These are phyloP conservation scores for Okapia johnstoni DNA, from an alignment of 2,113 vertebrate species.

Conservation along the genomic window DNA sequence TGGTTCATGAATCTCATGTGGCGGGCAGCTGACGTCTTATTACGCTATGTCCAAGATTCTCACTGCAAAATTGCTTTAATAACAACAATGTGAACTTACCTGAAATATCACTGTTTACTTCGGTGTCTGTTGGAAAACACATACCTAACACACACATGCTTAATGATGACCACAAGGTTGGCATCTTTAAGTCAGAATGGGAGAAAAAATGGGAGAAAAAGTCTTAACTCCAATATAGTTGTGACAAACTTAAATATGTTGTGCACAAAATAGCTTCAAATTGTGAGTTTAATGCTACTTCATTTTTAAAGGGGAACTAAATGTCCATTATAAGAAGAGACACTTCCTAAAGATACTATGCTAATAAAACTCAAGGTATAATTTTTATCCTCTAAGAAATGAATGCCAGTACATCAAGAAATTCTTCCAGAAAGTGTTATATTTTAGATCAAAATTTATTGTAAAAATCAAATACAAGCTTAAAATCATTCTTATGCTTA, in stretches of 20 bases:
- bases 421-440: background rate
- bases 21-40: no score
- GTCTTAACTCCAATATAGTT: background rate
- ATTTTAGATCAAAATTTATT: background rate
- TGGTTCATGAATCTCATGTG: background rate
- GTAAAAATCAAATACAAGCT: background rate
- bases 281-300: background rate
- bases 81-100: background rate
- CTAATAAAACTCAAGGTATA: background rate
- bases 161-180: background rate
- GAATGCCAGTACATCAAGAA: background rate
- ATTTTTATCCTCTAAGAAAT: background rate
- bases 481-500: background rate
- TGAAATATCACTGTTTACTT: constrained; percentile 26
- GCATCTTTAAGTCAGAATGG: background rate
- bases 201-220: background rate
- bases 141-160: background rate
- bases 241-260: background rate
- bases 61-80: background rate
- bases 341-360: background rate
- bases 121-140: background rate
- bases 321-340: background rate
- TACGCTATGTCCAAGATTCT: background rate
- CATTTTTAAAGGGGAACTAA: background rate
- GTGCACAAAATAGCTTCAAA: background rate